These are phyloP conservation scores for Sinocyclocheilus grahami DNA, from an alignment of 2,113 vertebrate genomes.

Conservation along the genomic window DNA sequence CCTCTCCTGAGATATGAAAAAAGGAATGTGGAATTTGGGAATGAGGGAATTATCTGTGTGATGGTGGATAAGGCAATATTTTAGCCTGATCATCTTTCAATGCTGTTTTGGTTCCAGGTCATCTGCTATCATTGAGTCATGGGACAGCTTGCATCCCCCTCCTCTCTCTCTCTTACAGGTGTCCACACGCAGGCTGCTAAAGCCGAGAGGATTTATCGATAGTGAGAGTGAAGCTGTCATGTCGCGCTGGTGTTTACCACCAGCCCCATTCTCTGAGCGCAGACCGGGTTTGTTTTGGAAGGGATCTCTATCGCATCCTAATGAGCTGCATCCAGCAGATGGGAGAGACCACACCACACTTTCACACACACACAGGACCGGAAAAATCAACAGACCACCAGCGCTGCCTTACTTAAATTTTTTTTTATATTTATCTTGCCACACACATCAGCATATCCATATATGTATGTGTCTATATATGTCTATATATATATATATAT, in stretches of 20 bases:
- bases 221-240: conserved; percentile 73
- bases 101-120: background rate
- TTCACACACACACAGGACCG: conserved; percentile 24
- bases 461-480: no score
- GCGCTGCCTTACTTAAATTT: background rate
- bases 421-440: no score
- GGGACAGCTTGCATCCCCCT: background rate
- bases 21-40: background rate
- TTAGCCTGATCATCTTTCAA: conserved; percentile 14
- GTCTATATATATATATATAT: no score
- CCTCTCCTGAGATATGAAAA: background rate
- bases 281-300: conserved; percentile 74
- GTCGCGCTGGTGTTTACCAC: conserved; percentile 66
- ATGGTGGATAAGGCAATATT: background rate
- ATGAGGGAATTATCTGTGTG: background rate
- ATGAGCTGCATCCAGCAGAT: conserved; percentile 51
- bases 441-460: no score
- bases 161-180: background rate
- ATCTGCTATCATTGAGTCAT: conserved; percentile 10
- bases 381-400: conserved; percentile 36
- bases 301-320: conserved; percentile 71
- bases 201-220: conserved; percentile 67
- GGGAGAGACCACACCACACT: conserved; percentile 41
- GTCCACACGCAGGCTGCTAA: conserved; percentile 10
- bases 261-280: conserved; percentile 61